Evolutionary conservation across 2,797 vertebrate species (phyloP).

Genomic region (Myotis planiceps): DNA sequence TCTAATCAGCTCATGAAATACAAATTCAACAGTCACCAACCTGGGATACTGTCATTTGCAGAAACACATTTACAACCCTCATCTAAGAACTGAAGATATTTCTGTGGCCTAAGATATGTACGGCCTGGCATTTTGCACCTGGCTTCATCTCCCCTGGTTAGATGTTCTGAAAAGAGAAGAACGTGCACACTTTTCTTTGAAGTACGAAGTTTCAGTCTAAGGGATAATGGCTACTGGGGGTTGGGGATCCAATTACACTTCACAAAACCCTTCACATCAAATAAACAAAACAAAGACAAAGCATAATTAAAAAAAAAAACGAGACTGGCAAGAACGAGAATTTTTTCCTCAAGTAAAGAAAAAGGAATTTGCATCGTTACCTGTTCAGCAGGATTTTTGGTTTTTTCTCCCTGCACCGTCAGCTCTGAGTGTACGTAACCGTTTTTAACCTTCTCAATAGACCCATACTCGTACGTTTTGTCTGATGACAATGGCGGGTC

Average conservation of each 20-base stretch:
- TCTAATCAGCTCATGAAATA: background rate
- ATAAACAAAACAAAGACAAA: constrained; percentile 20
- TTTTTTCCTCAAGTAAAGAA: background rate
- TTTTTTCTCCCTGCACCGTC: constrained; percentile 83
- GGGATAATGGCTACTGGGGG: background rate
- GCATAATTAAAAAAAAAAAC: background rate
- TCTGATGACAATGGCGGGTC: constrained; percentile 77
- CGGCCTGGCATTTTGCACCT: background rate
- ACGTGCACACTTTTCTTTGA: background rate
- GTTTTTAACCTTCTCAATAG: constrained; percentile 86
- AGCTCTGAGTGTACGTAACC: constrained; percentile 72
- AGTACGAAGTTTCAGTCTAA: background rate
- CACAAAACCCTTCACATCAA: background rate
- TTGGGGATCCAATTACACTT: background rate
- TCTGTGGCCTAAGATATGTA: background rate
- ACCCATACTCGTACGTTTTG: constrained; percentile 85
- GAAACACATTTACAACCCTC: background rate
- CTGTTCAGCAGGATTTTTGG: constrained; percentile 83
- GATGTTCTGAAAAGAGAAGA: background rate
- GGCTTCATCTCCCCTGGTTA: background rate
- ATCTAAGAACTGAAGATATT: background rate
- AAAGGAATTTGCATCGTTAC: constrained; percentile 79
- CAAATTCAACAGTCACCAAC: background rate
- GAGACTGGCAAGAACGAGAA: background rate
- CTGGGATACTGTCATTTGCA: background rate